Base-by-base conservation (phyloP, 1,140 invertebrate species). In the Calephelis virginiensis region DNA sequence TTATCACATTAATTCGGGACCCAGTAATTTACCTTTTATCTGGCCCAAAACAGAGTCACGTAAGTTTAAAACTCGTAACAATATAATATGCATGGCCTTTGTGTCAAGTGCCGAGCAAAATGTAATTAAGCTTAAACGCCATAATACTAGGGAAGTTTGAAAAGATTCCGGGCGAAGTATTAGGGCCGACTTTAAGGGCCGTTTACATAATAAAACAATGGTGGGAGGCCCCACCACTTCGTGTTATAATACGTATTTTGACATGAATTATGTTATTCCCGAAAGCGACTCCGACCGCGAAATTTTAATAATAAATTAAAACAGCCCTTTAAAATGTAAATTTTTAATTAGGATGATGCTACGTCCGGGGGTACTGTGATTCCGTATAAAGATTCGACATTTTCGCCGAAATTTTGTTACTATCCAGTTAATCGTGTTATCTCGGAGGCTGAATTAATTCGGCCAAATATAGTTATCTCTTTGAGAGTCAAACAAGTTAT, bases 251-350 rank as follows among this genome's bases (percentile, higher is more conserved):
- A 80, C 80, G 73, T 82, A 81, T 83, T 83, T 78, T 76, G 74
- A 80, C 75, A 71, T 82, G 75, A 86, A 78, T 83, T 77, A 83
- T 80, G 76, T 84, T 82, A 82, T 82, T 81, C 72, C 64, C 77
- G 72, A 80, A 82, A 84, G 76, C 83, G 78, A 85, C 77, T 76
- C 69, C 76, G 59, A 70, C 82, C 83, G 75, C 84, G 65, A 85
- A 84, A 86, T 84, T 89, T 86, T 89, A 86, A 89, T 89, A 86
- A 89, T 87, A 78, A 87, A 88, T 85, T 81, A 82, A 85, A 84
- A 84, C 76, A 85, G 82, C 85, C 82, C 83, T 83, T 85, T 81
- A 82, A 82, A 85, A 86, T 87, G 83, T 86, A 82, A 85, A 89
- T 89, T 89, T 89, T 84, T 85, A 87, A 89, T 87, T 82, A 85